Base-by-base conservation (phyloP, 2,888 invertebrate species). In the Drosophila borborema region DNA sequence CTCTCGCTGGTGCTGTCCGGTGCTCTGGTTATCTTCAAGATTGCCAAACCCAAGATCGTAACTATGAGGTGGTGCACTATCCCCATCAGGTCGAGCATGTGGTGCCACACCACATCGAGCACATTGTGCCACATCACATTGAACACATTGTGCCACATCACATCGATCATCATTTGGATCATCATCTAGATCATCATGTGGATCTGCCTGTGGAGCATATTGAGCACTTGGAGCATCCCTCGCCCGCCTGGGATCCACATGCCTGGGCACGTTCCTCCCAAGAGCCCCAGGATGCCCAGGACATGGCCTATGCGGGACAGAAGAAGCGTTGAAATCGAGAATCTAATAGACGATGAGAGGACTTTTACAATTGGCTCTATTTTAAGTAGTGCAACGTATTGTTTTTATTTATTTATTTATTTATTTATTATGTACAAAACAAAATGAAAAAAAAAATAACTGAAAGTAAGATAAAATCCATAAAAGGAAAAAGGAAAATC, bases 11-110 rank as follows among this genome's bases (percentile, higher is more conserved):
- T 97, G 31, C 94, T 97, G 53, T 97, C 97, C 78, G 97, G 96
- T 77, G 97, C 97, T 68, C 95, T 97, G 95, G 95, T 97, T 60
- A 96, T 97, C 92, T 97, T 97, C 94, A 97, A 97, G 93, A 95
- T 97, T 91, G 96, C 97, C 82, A 97, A 97, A 91, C 97, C 97
- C 66, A 97, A 97, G 94, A 93, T 96, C 86, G 95, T 97, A 97
- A 97, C 93, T 97, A 97, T 91, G 97, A 97, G 94, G 97, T 97
- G 56, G 96, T 97, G 81, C 97, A 97, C 92, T 97, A 96, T 91
- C 96, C 96, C 64, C 91, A 64, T 72, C 92, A 92, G 74, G 85
- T 91, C 1, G 92, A 92, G 18, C 92, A 92, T 61, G 86, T 91
- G 67, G 91, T 91, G 38, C 91, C 91, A 0, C 92, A 93, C 64